Percentiles rank a stretch among this genome's conserved stretches.
These are phyloP conservation scores for Pachyseris speciosa DNA, from an alignment of 64 coral and sea anemone species.

Conservation along the genomic window DNA sequence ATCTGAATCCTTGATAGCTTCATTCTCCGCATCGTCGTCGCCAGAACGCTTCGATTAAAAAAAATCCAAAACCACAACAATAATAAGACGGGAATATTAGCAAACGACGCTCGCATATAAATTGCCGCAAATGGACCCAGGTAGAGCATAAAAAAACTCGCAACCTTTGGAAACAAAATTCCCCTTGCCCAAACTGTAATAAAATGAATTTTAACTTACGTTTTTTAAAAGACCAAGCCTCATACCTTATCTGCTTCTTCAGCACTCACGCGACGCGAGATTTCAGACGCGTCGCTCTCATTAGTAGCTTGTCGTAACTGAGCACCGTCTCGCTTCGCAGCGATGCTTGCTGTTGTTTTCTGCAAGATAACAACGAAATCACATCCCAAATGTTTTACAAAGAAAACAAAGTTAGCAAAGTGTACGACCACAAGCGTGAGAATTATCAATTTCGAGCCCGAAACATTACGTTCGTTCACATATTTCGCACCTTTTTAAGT, in stretches of 20 bases:
- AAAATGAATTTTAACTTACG: background rate
- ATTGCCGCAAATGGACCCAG: background rate
- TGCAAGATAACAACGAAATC: slow-evolving; percentile 60
- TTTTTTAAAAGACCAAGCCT: slow-evolving; percentile 17
- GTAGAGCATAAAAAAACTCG: background rate
- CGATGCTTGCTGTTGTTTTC: slow-evolving; percentile 57
- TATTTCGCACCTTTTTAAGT: slow-evolving; percentile 96
- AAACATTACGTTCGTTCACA: slow-evolving; percentile 62
- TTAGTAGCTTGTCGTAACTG: slow-evolving; percentile 66
- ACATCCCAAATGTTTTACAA: background rate
- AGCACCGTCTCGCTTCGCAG: slow-evolving; percentile 10
- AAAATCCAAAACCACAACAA: slow-evolving; percentile 53
- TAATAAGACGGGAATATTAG: slow-evolving; percentile 19
- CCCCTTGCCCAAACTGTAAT: background rate
- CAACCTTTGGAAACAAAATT: background rate
- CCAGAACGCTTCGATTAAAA: slow-evolving; percentile 54
- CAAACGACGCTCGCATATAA: slow-evolving; percentile 26
- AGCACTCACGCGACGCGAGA: slow-evolving; percentile 71
- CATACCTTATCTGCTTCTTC: slow-evolving; percentile 69
- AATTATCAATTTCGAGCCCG: background rate
- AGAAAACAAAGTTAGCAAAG: background rate
- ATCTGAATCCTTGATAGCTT: slow-evolving; percentile 25
- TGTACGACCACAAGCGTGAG: background rate
- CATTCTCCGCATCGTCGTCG: slow-evolving; percentile 8
- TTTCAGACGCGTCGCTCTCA: slow-evolving; percentile 56